phyloP scores from a whole-genome alignment of 2,888 invertebrate genomes.

The Parascotia fuliginaria region DNA sequence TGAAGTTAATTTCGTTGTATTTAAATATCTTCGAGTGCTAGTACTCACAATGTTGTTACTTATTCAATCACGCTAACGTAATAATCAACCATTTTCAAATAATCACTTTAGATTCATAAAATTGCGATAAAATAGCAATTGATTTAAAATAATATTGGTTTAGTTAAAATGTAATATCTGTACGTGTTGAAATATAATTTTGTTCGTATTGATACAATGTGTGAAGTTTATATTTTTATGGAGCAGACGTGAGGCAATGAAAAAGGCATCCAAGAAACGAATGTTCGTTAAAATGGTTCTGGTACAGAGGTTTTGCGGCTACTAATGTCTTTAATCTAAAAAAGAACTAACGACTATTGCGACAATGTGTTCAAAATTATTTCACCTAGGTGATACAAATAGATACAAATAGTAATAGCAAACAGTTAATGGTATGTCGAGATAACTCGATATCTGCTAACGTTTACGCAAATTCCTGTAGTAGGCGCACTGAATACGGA shows the following conservation, averaged over 20 bases:
- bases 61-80: conserved; percentile 7
- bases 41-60: conserved; percentile 5
- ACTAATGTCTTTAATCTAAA: conserved; percentile 35
- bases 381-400: neutral
- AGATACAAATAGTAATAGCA: conserved; percentile 2
- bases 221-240: conserved; percentile 43
- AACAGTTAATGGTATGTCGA: conserved; percentile 12
- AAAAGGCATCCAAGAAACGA: conserved; percentile 33
- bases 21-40: conserved; percentile 3
- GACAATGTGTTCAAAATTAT: neutral
- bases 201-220: conserved; percentile 38
- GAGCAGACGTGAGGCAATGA: conserved; percentile 39
- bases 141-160: conserved; percentile 1
- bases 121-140: neutral
- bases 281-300: conserved; percentile 39
- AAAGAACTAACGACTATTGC: conserved; percentile 10
- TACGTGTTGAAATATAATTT: conserved; percentile 32
- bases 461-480: conserved; percentile 53
- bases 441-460: conserved; percentile 37
- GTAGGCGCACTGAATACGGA: conserved; percentile 72
- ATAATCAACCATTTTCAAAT: neutral
- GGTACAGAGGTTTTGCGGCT: conserved; percentile 35
- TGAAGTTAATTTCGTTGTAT: conserved; percentile 13
- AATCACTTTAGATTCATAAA: neutral
- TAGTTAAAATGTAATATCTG: conserved; percentile 25